These are phyloP conservation scores for Actinemys pallida DNA, from an alignment of 2,113 vertebrate species.

Conservation along the genomic window DNA sequence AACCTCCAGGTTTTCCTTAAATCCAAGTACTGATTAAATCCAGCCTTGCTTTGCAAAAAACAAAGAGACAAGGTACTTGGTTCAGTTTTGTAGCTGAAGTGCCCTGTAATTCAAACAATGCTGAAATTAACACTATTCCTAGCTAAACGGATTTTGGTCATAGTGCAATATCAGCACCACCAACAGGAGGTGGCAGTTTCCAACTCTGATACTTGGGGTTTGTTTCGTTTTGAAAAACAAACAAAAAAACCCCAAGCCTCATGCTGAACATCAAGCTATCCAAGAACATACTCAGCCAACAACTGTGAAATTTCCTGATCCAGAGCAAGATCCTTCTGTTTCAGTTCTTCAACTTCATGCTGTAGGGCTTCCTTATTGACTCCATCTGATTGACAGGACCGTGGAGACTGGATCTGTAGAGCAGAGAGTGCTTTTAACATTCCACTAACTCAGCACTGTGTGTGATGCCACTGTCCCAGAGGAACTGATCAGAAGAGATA, in stretches of 20 bases:
- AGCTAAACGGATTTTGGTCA: background rate
- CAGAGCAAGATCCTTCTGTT: constrained; percentile 65
- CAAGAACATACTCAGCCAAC: constrained; percentile 74
- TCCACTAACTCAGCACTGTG: background rate
- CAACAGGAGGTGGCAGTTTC: background rate
- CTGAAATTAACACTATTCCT: background rate
- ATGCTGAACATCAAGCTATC: background rate
- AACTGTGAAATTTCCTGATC: constrained; percentile 79
- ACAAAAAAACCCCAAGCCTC: background rate
- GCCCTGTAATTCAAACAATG: background rate
- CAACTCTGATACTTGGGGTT: background rate
- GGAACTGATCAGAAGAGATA: background rate
- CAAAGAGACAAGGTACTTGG: background rate
- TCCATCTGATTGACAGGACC: constrained; percentile 8
- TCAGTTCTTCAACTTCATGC: constrained; percentile 74
- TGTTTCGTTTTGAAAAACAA: background rate
- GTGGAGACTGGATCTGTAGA: constrained; percentile 59
- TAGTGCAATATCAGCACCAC: accelerated
- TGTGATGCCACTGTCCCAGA: background rate
- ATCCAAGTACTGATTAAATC: background rate
- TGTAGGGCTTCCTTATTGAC: background rate
- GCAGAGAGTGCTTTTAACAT: background rate
- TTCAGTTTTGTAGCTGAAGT: background rate
- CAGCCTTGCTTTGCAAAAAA: constrained; percentile 1
- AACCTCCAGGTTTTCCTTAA: background rate